Conservation (phyloP, 2,888 invertebrate genomes). For the Dicyrtomina minuta region DNA sequence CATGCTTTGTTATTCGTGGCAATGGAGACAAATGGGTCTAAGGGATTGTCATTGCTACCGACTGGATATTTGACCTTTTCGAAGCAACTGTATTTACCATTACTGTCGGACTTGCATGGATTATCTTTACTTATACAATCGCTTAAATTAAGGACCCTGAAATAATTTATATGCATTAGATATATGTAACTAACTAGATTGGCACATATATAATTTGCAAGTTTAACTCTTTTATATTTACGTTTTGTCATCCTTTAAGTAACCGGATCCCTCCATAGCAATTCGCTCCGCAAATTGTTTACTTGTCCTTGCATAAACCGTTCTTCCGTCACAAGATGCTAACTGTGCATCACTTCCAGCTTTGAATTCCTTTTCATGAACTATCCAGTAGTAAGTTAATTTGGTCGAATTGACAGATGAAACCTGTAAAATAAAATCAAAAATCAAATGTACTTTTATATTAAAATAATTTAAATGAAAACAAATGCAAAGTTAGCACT, state of each 20-base stretch:
- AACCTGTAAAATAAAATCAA: too few relatives aligned
- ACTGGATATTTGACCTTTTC: background rate
- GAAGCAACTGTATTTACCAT: too few relatives aligned
- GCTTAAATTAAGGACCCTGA: too few relatives aligned
- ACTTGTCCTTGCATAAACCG: constrained; percentile 1
- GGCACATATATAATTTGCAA: background rate
- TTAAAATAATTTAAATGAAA: too few relatives aligned
- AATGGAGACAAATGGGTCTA: constrained; percentile 19
- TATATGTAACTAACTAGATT: too few relatives aligned
- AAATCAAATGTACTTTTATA: too few relatives aligned
- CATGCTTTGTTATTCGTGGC: constrained; percentile 13
- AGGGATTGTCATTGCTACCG: constrained; percentile 16
- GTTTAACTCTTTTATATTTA: background rate
- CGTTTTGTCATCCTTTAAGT: constrained; percentile 22
- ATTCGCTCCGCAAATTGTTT: constrained; percentile 14
- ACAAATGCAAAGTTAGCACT: too few relatives aligned
- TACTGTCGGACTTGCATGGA: too few relatives aligned
- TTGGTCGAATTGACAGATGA: too few relatives aligned
- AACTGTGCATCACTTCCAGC: constrained; percentile 10
- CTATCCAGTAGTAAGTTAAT: constrained; percentile 24
- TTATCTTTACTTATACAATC: too few relatives aligned
- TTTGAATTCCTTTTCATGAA: constrained; percentile 14
- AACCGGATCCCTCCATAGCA: constrained; percentile 21
- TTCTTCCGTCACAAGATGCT: background rate
- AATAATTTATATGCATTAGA: too few relatives aligned